Evolutionary conservation across 2,113 vertebrate genomes (phyloP).

Genomic region (Apeltes quadracus): DNA sequence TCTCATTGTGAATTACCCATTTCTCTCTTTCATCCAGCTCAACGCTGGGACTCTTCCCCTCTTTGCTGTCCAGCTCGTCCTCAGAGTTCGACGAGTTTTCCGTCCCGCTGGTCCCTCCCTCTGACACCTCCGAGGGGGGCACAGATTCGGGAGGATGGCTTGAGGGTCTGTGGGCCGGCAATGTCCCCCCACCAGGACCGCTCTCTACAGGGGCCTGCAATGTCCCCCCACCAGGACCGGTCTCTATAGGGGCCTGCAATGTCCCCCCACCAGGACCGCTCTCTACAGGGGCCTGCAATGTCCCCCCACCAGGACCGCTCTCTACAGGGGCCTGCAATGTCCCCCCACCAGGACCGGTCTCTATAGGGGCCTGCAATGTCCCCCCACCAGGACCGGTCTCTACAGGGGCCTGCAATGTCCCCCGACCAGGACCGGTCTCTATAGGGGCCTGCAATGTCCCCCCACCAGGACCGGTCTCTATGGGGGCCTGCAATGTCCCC

Average conservation of each 20-base stretch:
- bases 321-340: neutral
- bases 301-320: too few species aligned
- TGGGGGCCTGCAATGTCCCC: neutral
- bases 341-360: neutral
- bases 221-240: fast-evolving
- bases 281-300: too few species aligned
- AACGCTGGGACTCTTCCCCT: neutral
- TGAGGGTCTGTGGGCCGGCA: neutral
- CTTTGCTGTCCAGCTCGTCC: neutral
- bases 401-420: neutral
- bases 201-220: neutral
- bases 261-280: too few species aligned
- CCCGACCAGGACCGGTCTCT: neutral
- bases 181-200: fast-evolving
- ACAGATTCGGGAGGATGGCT: too few species aligned
- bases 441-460: too few species aligned
- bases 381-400: too few species aligned
- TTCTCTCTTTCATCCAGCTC: neutral
- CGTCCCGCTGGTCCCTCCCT: conserved; percentile 29
- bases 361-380: too few species aligned
- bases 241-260: too few species aligned
- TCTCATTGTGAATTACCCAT: too few species aligned
- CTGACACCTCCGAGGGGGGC: neutral
- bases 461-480: too few species aligned
- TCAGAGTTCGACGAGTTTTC: conserved; percentile 59